Evolutionary conservation across 2,113 vertebrate genomes (phyloP), one percentile per base, ranked within the genome.

Genomic region (Drymodes brunneopygia): DNA sequence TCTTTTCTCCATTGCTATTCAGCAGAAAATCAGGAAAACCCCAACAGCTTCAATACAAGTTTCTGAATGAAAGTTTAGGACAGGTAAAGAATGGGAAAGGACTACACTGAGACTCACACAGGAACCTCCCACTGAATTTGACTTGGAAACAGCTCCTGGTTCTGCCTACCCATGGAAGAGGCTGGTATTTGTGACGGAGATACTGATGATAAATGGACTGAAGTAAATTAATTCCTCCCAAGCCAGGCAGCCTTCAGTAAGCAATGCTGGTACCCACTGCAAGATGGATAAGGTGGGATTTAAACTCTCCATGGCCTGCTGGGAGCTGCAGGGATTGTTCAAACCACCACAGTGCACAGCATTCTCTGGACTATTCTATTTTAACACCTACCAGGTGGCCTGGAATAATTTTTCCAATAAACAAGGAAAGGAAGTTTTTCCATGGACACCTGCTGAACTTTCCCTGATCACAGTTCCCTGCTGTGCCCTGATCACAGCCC

Each of bases 401-500:
- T 44, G 42, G 45, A 79, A 69, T 29, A 23, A 29, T 60, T 65
- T 81, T 78, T 60, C 70, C 62, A 57, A 51, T 27, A 69, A 88
- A 81, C 33, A 81, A 66, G 33, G 29, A 45, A 65, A 80, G 10
- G 7, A 56, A 72, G 38, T 13, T 81, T 73, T 85, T n/a, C 74
- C 83, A 67, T 0, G 0, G 21, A 11, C 1, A 1, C 44, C 38
- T 64, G 64, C 40, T 6, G 38, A 77, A 29, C 13, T 18, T 64
- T 35, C 74, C 58, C 45, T 38, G 18, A 45, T 21, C 29, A 31
- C 54, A 62, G 69, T 38, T 62, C 69, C 77, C 36, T 36, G 83
- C 35, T 27, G n/a, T 29, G 42, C 22, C 7, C 54, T n/a, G 65
- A 27, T 54, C 81, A 14, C 72, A 51, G 77, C 62, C 25, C 51